Percentiles rank a stretch among this genome's conserved stretches.
Conservation (phyloP, 2,888 invertebrate species). For the Dryococelus australis region DNA sequence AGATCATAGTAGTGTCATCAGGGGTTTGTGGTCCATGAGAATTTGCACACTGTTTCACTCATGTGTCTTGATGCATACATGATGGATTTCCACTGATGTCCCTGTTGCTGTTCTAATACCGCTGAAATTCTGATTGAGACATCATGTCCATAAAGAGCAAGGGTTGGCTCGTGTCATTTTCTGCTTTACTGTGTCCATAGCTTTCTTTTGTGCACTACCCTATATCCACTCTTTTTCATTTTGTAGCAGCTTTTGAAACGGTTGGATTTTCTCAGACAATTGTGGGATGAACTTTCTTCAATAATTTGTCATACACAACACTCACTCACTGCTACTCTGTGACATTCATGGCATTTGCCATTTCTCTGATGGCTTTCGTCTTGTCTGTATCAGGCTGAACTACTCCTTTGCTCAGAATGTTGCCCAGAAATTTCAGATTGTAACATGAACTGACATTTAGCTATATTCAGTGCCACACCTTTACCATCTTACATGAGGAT, state of each 20-base stretch:
- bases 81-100: not conserved
- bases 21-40: no score
- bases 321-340: no score
- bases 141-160: no score
- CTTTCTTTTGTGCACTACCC: not conserved
- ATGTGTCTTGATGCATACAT: no score
- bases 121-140: no score
- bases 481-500: not conserved
- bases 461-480: not conserved
- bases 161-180: not conserved
- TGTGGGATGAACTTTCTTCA: not conserved
- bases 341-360: not conserved
- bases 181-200: not conserved
- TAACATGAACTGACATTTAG: not conserved
- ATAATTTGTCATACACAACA: not conserved
- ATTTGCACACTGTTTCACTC: no score
- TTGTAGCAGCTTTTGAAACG: not conserved
- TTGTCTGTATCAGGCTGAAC: not conserved
- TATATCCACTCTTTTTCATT: not conserved
- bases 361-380: not conserved
- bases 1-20: no score
- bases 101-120: not conserved
- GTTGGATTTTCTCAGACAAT: not conserved
- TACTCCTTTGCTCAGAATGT: not conserved
- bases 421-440: not conserved